phyloP scores from a whole-genome alignment of 2,113 vertebrate species.

The Collichthys lucidus region DNA sequence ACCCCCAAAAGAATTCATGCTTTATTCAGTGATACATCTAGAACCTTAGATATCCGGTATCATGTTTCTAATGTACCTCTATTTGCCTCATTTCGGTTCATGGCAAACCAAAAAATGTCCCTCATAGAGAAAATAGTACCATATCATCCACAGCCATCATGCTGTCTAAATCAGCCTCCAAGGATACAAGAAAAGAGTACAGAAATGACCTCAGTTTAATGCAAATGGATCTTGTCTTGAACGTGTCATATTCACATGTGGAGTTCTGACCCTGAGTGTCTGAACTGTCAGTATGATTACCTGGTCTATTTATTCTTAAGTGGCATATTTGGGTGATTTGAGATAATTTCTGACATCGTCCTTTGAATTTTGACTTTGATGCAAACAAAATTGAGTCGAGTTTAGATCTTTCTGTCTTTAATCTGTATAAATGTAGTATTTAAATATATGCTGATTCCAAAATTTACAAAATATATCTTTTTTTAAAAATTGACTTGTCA shows the following conservation, averaged over 20 bases:
- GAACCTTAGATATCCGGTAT: too few relatives aligned
- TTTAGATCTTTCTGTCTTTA: neutral
- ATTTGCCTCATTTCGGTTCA: neutral
- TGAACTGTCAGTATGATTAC: conserved; percentile 19
- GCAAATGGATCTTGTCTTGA: neutral
- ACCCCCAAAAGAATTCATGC: too few relatives aligned
- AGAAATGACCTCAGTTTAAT: neutral
- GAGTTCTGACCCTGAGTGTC: conserved; percentile 11
- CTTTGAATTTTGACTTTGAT: neutral
- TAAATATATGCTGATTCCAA: neutral
- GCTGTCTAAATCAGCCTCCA: neutral
- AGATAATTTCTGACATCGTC: neutral
- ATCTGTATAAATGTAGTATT: neutral
- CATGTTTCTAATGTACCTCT: neutral
- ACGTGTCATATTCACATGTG: conserved; percentile 7
- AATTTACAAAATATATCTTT: neutral
- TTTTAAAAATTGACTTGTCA: neutral
- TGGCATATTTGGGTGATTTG: conserved; percentile 10
- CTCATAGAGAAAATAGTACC: neutral
- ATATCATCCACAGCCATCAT: neutral
- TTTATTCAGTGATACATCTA: neutral
- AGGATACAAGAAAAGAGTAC: too few relatives aligned
- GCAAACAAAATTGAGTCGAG: neutral
- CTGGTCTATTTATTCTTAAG: conserved; percentile 8
- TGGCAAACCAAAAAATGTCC: conserved; percentile 1